Base-by-base conservation (phyloP, 2,113 vertebrate species). In the Oryzias curvinotus region DNA sequence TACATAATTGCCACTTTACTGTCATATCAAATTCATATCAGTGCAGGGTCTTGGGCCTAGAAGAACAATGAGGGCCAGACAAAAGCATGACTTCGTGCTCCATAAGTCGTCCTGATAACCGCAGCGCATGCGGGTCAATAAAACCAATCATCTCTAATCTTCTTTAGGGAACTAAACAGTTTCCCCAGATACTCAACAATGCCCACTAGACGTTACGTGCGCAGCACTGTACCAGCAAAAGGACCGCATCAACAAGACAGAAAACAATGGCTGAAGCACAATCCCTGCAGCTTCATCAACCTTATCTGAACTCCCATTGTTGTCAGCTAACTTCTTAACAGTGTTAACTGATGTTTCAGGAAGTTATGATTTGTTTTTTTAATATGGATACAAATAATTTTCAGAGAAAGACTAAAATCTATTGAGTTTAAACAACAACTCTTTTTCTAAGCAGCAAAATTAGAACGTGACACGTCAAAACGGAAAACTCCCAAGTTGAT, bases 111-210 rank as follows among this genome's bases (percentile, higher is more conserved):
- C 81, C 83, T 86, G 87, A 91, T 92, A 91, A 92, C 89, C 73
- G 76, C 83, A 77, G 81, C 80, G 77, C 44, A 73, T 85, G 76
- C 71, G 71, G 86, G 89, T 92, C 91, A 92, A 92, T 93, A 91
- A 91, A 92, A 89, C 83, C 90, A 91, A 92, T 92, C 88, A 90
- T 84, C 78, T 84, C 76, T 91, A 91, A 91, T 92, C 88, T 91
- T 84, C 86, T 86, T 84, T 70, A 75, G 71, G 73, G 77, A 77
- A 63, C 79, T 77, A 77, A 83, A 81, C 75, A 85, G 77, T 77
- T 87, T 66, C 69, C 67, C 65, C 62, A 83, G 66, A 84, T 70
- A 73, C 81, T 82, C 68, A 65, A 78, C 77, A 68, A 76, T 72
- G 66, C 61, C 78, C 70, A 80, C 67, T 57, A 75, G 81, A 77